phyloP scores from a whole-genome alignment of 2,888 invertebrate genomes.

The Philereme transversata region DNA sequence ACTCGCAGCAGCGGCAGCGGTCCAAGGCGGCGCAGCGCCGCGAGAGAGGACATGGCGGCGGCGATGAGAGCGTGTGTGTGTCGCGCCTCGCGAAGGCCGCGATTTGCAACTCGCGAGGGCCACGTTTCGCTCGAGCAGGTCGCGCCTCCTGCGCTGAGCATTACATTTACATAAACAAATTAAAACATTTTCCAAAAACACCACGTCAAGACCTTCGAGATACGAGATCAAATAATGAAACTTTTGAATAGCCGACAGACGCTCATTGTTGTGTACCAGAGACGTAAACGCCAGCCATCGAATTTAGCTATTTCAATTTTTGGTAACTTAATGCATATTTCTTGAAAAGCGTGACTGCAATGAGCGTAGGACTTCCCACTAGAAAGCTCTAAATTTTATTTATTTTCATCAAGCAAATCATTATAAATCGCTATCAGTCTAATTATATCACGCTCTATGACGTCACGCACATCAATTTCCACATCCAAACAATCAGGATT shows the following conservation, averaged over 20 bases:
- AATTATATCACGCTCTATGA: slow-evolving; percentile 7
- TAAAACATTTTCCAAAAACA: no score
- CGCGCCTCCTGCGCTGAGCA: no score
- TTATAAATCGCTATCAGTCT: not conserved
- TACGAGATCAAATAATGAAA: slow-evolving; percentile 34
- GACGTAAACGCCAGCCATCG: slow-evolving; percentile 33
- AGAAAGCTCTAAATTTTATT: not conserved
- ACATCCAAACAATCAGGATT: not conserved
- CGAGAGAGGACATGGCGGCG: no score
- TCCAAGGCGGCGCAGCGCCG: no score
- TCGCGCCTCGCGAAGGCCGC: no score
- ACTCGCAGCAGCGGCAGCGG: no score
- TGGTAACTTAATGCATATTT: slow-evolving; percentile 22
- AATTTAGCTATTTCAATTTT: slow-evolving; percentile 33
- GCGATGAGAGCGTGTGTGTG: no score
- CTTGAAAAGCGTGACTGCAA: slow-evolving; percentile 2
- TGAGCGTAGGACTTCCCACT: not conserved
- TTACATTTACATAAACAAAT: no score
- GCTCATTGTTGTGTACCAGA: slow-evolving; percentile 33
- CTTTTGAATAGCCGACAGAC: slow-evolving; percentile 4
- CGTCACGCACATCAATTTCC: slow-evolving; percentile 7
- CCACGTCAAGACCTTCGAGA: slow-evolving; percentile 36
- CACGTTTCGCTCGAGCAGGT: no score
- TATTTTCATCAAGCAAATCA: slow-evolving; percentile 1
- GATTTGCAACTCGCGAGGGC: no score